Percentiles rank a stretch among this genome's conserved stretches.
phyloP scores from a whole-genome alignment of 1,140 invertebrate genomes.

The Acyrthosiphon pisum region DNA sequence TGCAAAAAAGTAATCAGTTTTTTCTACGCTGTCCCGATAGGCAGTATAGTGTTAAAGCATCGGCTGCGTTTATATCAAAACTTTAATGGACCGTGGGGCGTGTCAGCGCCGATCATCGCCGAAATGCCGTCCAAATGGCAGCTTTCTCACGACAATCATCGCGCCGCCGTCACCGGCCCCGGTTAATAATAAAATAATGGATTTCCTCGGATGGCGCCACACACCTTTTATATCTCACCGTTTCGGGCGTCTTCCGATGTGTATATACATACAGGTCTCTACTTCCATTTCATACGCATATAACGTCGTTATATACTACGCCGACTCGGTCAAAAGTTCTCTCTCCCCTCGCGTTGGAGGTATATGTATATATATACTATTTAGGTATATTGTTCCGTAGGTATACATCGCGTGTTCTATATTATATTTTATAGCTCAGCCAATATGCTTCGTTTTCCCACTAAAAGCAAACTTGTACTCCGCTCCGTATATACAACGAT shows the following conservation, averaged over 20 bases:
- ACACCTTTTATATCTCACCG: neutral
- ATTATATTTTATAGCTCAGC: neutral
- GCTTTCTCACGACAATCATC: constrained; percentile 49
- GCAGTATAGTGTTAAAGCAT: too few relatives aligned
- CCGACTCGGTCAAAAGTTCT: neutral
- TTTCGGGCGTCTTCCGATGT: neutral
- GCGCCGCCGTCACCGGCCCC: neutral
- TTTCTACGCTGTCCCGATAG: neutral
- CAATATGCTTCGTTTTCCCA: neutral
- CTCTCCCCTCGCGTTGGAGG: too few relatives aligned
- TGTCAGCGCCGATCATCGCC: neutral
- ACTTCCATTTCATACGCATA: too few relatives aligned
- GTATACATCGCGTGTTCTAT: neutral
- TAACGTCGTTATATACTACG: too few relatives aligned
- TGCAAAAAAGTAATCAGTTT: neutral
- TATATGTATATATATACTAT: too few relatives aligned
- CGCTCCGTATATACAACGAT: neutral
- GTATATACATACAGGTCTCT: too few relatives aligned
- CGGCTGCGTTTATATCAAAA: neutral
- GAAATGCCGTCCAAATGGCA: constrained; percentile 10
- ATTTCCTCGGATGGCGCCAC: neutral
- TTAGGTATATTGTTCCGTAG: neutral
- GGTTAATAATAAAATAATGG: constrained; percentile 43
- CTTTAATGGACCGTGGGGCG: neutral
- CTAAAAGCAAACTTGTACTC: neutral